Conservation (phyloP, 2,797 vertebrate genomes). For the Acropternis orthonyx region DNA sequence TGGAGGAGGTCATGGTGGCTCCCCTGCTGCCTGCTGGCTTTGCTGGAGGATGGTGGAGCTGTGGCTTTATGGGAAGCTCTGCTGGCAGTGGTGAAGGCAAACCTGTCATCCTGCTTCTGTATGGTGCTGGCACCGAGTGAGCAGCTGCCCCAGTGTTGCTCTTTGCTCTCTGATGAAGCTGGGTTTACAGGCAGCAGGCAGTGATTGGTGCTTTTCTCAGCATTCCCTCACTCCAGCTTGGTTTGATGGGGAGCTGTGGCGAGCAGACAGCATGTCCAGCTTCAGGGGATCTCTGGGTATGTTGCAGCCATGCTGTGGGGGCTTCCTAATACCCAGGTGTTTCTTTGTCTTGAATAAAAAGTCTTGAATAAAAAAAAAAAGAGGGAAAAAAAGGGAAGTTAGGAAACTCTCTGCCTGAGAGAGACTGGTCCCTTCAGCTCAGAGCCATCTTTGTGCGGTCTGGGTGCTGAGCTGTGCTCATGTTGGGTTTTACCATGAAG, state of each 20-base stretch:
- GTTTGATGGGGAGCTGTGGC: accelerated
- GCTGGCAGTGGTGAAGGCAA: neutral
- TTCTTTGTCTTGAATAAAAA: neutral
- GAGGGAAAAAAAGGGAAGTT: neutral
- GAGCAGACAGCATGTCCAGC: neutral
- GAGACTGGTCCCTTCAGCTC: neutral
- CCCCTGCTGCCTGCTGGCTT: neutral
- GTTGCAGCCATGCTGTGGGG: neutral
- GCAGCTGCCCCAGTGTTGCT: neutral
- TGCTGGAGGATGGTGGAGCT: neutral
- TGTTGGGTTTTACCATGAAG: neutral
- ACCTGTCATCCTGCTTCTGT: neutral
- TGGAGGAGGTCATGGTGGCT: neutral
- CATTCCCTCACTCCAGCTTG: neutral
- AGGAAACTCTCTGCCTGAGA: neutral
- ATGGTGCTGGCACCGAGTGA: neutral
- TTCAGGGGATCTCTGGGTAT: neutral
- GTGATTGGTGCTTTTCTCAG: neutral
- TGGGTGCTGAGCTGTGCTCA: neutral
- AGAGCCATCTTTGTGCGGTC: neutral
- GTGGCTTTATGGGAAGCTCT: neutral
- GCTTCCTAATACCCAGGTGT: neutral
- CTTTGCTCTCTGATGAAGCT: neutral
- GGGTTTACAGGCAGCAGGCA: neutral
- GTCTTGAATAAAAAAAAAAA: neutral